Conservation (phyloP, 2,797 vertebrate genomes). For the Pterois miles region DNA sequence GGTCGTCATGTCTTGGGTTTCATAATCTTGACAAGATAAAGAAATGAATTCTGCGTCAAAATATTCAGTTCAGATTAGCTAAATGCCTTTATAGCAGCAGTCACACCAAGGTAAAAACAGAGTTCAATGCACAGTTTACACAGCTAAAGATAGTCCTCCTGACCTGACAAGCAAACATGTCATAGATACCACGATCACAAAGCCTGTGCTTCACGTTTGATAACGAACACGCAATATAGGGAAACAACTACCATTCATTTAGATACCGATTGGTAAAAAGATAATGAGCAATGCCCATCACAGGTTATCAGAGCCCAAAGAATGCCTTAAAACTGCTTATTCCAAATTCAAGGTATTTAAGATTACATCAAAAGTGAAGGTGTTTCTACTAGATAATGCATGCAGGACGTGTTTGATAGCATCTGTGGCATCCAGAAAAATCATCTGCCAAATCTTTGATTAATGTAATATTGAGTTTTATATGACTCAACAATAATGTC, state of each 20-base stretch:
- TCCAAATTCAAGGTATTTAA: not conserved
- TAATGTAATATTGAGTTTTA: not conserved
- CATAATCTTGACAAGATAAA: not conserved
- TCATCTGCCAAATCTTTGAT: not conserved
- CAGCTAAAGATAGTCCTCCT: not conserved
- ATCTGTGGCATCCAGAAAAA: not conserved
- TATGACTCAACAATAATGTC: too few species aligned
- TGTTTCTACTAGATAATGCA: not conserved
- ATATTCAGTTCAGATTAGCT: not conserved
- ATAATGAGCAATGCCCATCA: not conserved
- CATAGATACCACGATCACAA: not conserved
- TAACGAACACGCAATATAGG: not conserved
- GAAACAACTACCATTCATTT: not conserved
- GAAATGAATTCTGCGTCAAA: not conserved
- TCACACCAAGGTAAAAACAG: too few species aligned
- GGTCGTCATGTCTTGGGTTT: not conserved
- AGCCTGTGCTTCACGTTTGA: not conserved
- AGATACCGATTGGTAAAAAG: not conserved
- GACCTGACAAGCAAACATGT: conserved; percentile 8
- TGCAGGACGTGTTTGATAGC: not conserved
- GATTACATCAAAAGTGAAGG: not conserved
- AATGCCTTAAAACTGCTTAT: not conserved
- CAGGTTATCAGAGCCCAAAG: too few species aligned
- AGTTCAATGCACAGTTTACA: not conserved
- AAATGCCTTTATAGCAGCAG: not conserved